Conservation (phyloP, 2,888 invertebrate genomes). For the Calameuta idolon region DNA sequence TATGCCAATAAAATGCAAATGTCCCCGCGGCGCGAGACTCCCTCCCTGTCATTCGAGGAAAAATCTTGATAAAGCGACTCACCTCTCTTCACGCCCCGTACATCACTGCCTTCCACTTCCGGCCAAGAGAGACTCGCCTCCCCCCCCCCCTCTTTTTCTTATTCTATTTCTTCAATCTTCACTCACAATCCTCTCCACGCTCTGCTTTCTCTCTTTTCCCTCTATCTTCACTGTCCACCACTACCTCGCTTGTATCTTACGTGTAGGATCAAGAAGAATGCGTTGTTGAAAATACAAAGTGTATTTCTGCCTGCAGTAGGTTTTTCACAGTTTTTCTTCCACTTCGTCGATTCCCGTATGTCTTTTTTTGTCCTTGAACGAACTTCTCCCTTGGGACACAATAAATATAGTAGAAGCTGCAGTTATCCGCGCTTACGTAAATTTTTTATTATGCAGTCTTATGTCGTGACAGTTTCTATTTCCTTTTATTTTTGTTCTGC, state of each 20-base stretch:
- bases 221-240: not conserved
- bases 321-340: not conserved
- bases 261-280: not conserved
- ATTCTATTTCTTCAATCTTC: not conserved
- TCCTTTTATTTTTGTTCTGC: not conserved
- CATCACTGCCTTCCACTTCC: not conserved
- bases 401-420: not conserved
- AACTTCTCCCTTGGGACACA: not conserved
- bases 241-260: not conserved
- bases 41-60: not conserved
- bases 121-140: not conserved
- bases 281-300: not conserved
- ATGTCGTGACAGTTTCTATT: not conserved
- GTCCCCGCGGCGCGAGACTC: not conserved
- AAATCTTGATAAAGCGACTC: slow-evolving; percentile 1
- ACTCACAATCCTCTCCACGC: not conserved
- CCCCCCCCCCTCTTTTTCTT: not conserved
- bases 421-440: not conserved
- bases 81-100: slow-evolving; percentile 4
- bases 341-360: not conserved
- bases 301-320: not conserved
- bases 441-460: not conserved
- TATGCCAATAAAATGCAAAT: slow-evolving; percentile 8
- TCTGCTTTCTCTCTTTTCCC: not conserved
- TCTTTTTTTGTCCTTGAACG: not conserved